Conservation (phyloP, 2,888 invertebrate species). For the Timema cristinae region DNA sequence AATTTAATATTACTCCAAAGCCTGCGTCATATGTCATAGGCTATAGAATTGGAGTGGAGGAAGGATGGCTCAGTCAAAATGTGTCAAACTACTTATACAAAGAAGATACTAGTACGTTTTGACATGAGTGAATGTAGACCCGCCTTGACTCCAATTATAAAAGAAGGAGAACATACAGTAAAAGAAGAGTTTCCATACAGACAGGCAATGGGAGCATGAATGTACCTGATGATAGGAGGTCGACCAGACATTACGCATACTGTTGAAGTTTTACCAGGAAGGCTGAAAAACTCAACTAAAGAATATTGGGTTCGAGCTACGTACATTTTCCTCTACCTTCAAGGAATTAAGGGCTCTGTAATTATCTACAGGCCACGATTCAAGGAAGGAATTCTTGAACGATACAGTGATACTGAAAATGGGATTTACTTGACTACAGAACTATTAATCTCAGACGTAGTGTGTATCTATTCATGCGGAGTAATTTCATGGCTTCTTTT, state of each 20-base stretch:
- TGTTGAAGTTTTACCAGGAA: background rate
- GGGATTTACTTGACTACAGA: background rate
- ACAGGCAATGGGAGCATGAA: no score
- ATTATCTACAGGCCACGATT: background rate
- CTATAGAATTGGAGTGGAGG: background rate
- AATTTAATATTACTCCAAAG: background rate
- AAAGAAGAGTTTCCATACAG: no score
- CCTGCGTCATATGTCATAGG: background rate
- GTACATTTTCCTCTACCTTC: background rate
- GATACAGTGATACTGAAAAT: background rate
- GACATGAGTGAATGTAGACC: no score
- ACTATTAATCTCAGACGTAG: background rate
- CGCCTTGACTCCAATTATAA: no score
- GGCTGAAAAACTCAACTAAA: background rate
- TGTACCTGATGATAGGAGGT: no score
- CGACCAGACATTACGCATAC: background rate
- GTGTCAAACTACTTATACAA: background rate
- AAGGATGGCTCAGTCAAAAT: background rate
- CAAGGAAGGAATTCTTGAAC: background rate
- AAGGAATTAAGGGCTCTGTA: background rate
- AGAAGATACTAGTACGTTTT: no score
- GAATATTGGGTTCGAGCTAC: background rate
- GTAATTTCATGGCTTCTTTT: background rate
- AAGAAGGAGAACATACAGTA: no score
- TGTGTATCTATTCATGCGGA: background rate